Percentiles rank a stretch among this genome's conserved stretches.
These are phyloP conservation scores for Drosophila setosimentum DNA, from an alignment of 2,888 invertebrate species.

Conservation along the genomic window DNA sequence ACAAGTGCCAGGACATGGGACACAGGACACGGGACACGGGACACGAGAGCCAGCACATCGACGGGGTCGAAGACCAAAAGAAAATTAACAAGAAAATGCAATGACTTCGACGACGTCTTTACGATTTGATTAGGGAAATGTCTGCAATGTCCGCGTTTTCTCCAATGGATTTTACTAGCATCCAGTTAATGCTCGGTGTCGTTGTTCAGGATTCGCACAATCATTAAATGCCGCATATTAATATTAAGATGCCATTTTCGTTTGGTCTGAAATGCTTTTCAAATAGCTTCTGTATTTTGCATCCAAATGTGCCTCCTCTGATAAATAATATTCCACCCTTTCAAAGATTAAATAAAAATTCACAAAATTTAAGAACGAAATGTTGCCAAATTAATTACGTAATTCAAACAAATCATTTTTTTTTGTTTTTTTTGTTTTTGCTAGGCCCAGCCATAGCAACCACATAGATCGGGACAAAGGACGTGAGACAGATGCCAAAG, in stretches of 20 bases:
- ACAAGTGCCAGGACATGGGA: conserved; percentile 52
- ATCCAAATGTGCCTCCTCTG: background rate
- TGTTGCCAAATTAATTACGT: conserved; percentile 65
- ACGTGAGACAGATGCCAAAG: conserved; percentile 3
- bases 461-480: conserved; percentile 22
- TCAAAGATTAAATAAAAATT: background rate
- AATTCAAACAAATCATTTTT: conserved; percentile 71
- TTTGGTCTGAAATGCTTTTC: background rate
- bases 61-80: conserved; percentile 35
- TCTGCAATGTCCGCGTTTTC: conserved; percentile 58
- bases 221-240: conserved; percentile 49
- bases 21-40: background rate
- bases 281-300: background rate
- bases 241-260: conserved; percentile 17
- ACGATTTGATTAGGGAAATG: conserved; percentile 80
- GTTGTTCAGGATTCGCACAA: conserved; percentile 17
- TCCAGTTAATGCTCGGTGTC: conserved; percentile 4
- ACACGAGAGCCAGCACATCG: conserved; percentile 36
- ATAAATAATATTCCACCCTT: too few relatives aligned
- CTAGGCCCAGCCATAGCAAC: conserved; percentile 23
- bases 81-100: conserved; percentile 77
- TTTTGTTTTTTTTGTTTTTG: too few relatives aligned
- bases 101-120: conserved; percentile 63
- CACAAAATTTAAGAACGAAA: conserved; percentile 21
- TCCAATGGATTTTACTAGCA: conserved; percentile 26